Evolutionary conservation across 2,797 vertebrate species (phyloP).

Genomic region (Dicrostonyx torquatus): DNA sequence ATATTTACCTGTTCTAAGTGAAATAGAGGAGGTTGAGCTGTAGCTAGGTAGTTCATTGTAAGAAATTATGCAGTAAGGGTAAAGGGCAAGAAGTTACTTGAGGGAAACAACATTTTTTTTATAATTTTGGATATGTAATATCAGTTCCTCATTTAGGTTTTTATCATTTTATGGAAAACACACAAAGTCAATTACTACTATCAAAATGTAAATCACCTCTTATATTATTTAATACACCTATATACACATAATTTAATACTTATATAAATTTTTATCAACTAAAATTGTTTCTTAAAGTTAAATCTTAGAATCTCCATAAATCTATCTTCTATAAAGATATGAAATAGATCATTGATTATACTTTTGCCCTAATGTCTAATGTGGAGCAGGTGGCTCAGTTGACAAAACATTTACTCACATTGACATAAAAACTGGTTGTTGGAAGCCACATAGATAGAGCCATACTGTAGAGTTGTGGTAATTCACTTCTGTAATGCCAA

Average conservation of each 20-base stretch:
- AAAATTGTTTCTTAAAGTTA: not conserved
- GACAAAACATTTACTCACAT: not conserved
- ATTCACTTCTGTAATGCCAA: not conserved
- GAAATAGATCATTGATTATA: not conserved
- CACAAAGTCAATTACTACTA: not conserved
- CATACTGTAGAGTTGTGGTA: too few relatives aligned
- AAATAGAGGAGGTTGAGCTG: not conserved
- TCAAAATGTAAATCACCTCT: not conserved
- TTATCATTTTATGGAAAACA: not conserved
- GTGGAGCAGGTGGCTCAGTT: too few relatives aligned
- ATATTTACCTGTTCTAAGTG: not conserved
- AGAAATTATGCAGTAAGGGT: not conserved
- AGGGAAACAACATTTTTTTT: not conserved
- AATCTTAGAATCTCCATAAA: conserved; percentile 16
- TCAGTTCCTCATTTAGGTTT: not conserved
- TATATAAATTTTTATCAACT: not conserved
- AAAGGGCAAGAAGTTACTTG: not conserved
- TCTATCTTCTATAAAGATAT: not conserved
- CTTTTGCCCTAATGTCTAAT: not conserved
- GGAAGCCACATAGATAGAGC: not conserved
- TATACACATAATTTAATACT: not conserved
- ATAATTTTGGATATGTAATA: not conserved
- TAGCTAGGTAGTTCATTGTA: not conserved
- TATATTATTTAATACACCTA: not conserved
- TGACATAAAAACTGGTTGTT: not conserved